A percentile compares a stretch with the other conserved stretches of the same genome.
Conservation (phyloP, 2,888 invertebrate species). For the Bembecia ichneumoniformis region DNA sequence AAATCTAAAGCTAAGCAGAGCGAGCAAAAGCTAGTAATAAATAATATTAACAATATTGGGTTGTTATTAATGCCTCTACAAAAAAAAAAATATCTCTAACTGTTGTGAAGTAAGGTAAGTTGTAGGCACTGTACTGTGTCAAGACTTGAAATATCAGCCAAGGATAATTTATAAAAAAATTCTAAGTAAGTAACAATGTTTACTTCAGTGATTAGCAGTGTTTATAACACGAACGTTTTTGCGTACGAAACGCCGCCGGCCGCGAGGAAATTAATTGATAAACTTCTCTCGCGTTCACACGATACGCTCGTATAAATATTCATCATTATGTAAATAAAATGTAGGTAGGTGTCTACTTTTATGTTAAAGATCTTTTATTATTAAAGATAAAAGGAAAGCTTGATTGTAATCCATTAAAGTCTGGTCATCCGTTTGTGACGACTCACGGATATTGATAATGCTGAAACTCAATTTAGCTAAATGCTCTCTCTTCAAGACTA, state of each 20-base stretch:
- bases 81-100: too few relatives aligned
- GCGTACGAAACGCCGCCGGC: conserved; percentile 13
- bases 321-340: conserved; percentile 23
- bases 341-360: conserved; percentile 9
- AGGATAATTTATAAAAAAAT: too few relatives aligned
- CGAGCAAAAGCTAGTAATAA: too few relatives aligned
- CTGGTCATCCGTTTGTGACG: not conserved
- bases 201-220: conserved; percentile 14
- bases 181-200: not conserved
- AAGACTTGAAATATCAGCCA: too few relatives aligned
- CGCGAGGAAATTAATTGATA: conserved; percentile 12
- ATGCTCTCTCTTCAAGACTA: too few relatives aligned
- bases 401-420: not conserved
- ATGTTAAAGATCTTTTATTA: not conserved
- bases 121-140: too few relatives aligned
- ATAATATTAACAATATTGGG: too few relatives aligned
- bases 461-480: not conserved
- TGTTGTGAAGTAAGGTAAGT: too few relatives aligned
- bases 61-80: too few relatives aligned
- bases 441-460: not conserved
- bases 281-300: conserved; percentile 9
- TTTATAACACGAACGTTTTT: conserved; percentile 24
- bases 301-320: conserved; percentile 28
- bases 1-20: too few relatives aligned
- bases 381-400: not conserved